These are phyloP conservation scores for zebrafish (Danio rerio) DNA, from an alignment of 2,113 vertebrate species.

Conservation along the genomic window GRCz12tu NC_133182.1:25673501-25674000, in stretches of 20 bases:
- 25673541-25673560: background rate
- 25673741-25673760: slow-evolving; percentile 46
- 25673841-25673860: background rate
- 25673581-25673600: background rate
- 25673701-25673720: slow-evolving; percentile 8
- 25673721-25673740: slow-evolving; percentile 40
- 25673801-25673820: background rate
- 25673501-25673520: background rate
- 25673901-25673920: background rate
- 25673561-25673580: background rate
- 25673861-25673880: background rate
- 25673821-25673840: background rate
- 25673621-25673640: background rate
- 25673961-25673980: background rate
- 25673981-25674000: too few relatives aligned
- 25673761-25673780: background rate
- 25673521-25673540: background rate
- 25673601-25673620: background rate
- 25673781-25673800: background rate
- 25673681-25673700: slow-evolving; percentile 7
- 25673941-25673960: background rate
- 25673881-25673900: background rate
- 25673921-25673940: background rate
- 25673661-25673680: slow-evolving; percentile 17
- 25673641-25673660: background rate